Evolutionary conservation across 2,797 vertebrate species (phyloP).

Genomic region (Spinibarbus caldwelli): DNA sequence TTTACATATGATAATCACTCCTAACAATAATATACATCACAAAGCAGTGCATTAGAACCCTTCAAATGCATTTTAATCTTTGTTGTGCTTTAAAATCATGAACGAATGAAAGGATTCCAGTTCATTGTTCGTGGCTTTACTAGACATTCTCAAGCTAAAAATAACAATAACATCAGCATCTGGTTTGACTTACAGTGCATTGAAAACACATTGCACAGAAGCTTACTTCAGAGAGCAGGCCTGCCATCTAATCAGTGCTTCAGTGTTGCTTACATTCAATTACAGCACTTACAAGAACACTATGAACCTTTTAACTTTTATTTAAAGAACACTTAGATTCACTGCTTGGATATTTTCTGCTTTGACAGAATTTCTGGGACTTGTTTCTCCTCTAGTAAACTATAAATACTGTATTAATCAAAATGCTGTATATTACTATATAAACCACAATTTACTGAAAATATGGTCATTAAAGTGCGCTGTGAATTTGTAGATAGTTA

Average conservation of each 20-base stretch:
- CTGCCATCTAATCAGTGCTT: slow-evolving; percentile 39
- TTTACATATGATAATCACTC: background rate
- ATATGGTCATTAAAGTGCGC: background rate
- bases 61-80: background rate
- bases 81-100: slow-evolving; percentile 42
- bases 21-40: slow-evolving; percentile 17
- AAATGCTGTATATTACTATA: too few relatives aligned
- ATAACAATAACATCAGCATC: slow-evolving; percentile 56
- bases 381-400: background rate
- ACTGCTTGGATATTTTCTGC: background rate
- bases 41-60: background rate
- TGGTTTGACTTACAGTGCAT: slow-evolving; percentile 51
- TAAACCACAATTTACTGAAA: background rate
- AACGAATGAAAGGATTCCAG: slow-evolving; percentile 14
- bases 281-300: slow-evolving; percentile 9
- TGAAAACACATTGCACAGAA: slow-evolving; percentile 61
- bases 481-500: background rate
- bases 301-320: background rate
- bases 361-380: background rate
- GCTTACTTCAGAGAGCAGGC: slow-evolving; percentile 50
- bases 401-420: background rate
- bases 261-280: slow-evolving; percentile 45
- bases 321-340: background rate
- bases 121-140: slow-evolving; percentile 32
- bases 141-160: slow-evolving; percentile 47